Base-by-base conservation (phyloP, 2,888 invertebrate genomes). In the Eudemis profundana region DNA sequence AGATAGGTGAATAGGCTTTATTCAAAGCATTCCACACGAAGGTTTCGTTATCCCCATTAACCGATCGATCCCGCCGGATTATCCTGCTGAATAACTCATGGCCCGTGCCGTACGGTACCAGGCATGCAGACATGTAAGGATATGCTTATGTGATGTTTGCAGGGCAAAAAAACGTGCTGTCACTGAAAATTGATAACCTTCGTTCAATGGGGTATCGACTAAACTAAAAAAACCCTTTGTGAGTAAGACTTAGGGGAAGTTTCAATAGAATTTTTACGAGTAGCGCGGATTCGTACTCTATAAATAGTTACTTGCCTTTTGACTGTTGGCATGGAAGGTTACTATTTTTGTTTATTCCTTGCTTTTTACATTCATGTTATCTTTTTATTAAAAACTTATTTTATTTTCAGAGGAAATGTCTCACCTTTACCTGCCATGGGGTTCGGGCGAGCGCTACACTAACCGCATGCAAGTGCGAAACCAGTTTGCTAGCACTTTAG, bases 361-460 rank as follows among this genome's bases (percentile, higher is more conserved):
- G 5, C 46, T 5, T n/a, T 51, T 19, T 12, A 19, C 1, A 4
- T 42, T 50, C 5, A 33, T 36, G 14, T 14, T 12, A 19, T 40
- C n/a, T n/a, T n/a, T n/a, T 27, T 14, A 4, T 8, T 19, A 21
- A n/a, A 21, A 1, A 8, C 33, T 19, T 50, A 23, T 59, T 67
- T 66, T 69, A 72, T 73, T 93, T 93, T 54, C 90, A 97, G 97
- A 96, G 90, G 97, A 97, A 93, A 94, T 97, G 89, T 95, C 95
- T 72, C 95, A 95, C 72, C 93, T 96, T 77, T 95, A 95, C 77
- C 94, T 95, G 78, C 96, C 96, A 65, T 97, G 96, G 95, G 95
- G 96, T 62, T 86, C 94, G 53, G 93, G 90, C 40, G 89, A 90
- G 70, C 81, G 90, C 61, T 89, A 89, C 73, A 85, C 86, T 10